Percentiles rank a stretch among this genome's conserved stretches.
phyloP scores from a whole-genome alignment of 2,888 invertebrate genomes.

The Ecdyonurus torrentis region DNA sequence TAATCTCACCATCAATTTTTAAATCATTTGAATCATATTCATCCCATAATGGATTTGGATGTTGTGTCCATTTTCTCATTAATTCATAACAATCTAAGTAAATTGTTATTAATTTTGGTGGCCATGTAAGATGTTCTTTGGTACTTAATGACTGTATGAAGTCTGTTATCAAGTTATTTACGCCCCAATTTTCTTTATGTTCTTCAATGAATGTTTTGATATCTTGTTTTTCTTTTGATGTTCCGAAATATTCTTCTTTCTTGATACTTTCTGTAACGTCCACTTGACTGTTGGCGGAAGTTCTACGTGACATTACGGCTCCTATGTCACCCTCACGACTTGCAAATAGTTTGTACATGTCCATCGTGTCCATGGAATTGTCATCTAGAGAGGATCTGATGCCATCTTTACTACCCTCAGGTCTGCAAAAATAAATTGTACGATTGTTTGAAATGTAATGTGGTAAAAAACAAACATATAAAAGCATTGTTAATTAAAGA shows the following conservation, averaged over 20 bases:
- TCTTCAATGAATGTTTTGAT: slow-evolving; percentile 40
- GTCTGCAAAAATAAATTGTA: too few species aligned
- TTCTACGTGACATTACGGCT: background rate
- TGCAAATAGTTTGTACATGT: slow-evolving; percentile 41
- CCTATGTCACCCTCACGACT: slow-evolving; percentile 25
- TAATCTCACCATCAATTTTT: background rate
- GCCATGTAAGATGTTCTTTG: slow-evolving; percentile 50
- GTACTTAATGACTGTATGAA: background rate
- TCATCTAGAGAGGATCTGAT: slow-evolving; percentile 23
- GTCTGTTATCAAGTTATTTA: background rate
- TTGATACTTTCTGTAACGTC: slow-evolving; percentile 17
- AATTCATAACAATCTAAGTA: slow-evolving; percentile 40
- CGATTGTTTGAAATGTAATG: too few species aligned
- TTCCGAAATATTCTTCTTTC: slow-evolving; percentile 42
- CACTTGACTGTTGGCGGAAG: slow-evolving; percentile 17
- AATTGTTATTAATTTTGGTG: slow-evolving; percentile 35
- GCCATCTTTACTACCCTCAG: background rate
- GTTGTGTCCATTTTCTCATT: slow-evolving; percentile 11
- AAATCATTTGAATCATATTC: background rate
- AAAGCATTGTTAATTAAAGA: too few species aligned
- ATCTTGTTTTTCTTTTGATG: slow-evolving; percentile 43
- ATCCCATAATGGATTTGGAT: background rate
- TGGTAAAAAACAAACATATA: slow-evolving; percentile 9
- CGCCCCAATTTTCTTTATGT: background rate
- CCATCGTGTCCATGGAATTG: slow-evolving; percentile 42